Base-by-base conservation (phyloP, 1,140 invertebrate genomes). In the Zaprionus ghesquierei region DNA sequence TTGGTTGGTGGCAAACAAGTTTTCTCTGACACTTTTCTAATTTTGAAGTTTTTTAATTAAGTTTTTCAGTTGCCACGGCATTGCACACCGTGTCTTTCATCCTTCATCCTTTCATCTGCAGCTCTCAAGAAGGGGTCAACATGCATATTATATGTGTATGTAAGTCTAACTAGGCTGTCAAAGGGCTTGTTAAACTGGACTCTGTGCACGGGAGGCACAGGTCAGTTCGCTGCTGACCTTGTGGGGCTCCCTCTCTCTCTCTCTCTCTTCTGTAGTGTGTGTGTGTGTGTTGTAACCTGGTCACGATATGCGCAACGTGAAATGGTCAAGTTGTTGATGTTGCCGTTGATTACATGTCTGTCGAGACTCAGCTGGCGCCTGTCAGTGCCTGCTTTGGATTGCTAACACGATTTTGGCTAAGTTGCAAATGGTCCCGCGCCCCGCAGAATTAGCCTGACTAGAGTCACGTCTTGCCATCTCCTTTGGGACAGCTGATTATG, bases 221-320 rank as follows among this genome's bases (percentile, higher is more conserved):
- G 69, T 68, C 69, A 68, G 69, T 72, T 59, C 27, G 18, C 12
- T 20, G 38, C 50, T 61, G 69, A 72, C 69, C 56, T 72, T 72
- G 69, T 54, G 49, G 50, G 15, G 18, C 12, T 61, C 13, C 22
- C 54, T 54, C n/a, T n/a, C n/a, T n/a, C n/a, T n/a, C n/a, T n/a
- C n/a, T n/a, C n/a, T n/a, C n/a, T n/a, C n/a, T n/a, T n/a, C n/a
- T n/a, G n/a, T 22, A 46, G 60, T 58, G 10, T 53, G 25, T 41
- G 35, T 41, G 35, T 8, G 35, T 15, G 35, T 6, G 31, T 33
- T 15, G 13, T 9, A 46, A 59, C 20, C 51, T 53, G 25, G 49
- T 72, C 63, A 60, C 70, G 64, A 61, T 60, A 61, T 20, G 20
- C 15, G 29, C 25, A 38, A 53, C 49, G 31, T 62, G 49, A 51